Evolutionary conservation across 2,797 vertebrate genomes (phyloP).

Genomic region (Dermochelys coriacea): DNA sequence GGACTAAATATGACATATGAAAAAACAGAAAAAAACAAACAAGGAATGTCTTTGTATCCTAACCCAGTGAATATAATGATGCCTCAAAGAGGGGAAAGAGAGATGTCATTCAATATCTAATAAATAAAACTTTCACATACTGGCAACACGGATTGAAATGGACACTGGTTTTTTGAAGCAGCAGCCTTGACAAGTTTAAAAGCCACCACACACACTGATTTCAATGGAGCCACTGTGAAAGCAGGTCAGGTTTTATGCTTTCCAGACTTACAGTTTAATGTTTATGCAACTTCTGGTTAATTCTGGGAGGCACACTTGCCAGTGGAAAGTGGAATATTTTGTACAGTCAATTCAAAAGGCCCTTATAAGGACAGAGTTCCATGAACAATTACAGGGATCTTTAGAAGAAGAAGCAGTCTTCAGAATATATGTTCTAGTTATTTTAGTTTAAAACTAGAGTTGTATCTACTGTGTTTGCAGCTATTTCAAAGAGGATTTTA

Average conservation of each 20-base stretch:
- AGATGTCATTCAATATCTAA: neutral
- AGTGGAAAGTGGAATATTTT: slow-evolving; percentile 4
- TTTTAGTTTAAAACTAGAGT: neutral
- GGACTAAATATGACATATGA: accelerated
- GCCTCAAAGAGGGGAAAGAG: neutral
- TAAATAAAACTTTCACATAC: accelerated
- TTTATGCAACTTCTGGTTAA: slow-evolving; percentile 52
- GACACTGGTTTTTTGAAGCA: slow-evolving; percentile 10
- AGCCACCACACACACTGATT: neutral
- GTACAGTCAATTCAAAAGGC: neutral
- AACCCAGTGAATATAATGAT: neutral
- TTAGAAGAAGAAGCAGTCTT: accelerated
- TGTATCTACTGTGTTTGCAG: neutral
- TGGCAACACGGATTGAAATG: neutral
- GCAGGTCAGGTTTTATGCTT: slow-evolving; percentile 30
- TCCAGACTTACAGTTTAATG: neutral
- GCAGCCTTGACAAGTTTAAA: neutral
- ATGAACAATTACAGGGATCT: neutral
- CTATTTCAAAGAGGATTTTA: accelerated
- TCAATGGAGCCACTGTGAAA: neutral
- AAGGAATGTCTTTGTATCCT: neutral
- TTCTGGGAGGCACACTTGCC: neutral
- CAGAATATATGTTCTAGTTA: accelerated
- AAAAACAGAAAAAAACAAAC: accelerated
- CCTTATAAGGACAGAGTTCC: neutral